These are phyloP conservation scores for Hybognathus amarus DNA, from an alignment of 2,797 vertebrate species.

Conservation along the genomic window DNA sequence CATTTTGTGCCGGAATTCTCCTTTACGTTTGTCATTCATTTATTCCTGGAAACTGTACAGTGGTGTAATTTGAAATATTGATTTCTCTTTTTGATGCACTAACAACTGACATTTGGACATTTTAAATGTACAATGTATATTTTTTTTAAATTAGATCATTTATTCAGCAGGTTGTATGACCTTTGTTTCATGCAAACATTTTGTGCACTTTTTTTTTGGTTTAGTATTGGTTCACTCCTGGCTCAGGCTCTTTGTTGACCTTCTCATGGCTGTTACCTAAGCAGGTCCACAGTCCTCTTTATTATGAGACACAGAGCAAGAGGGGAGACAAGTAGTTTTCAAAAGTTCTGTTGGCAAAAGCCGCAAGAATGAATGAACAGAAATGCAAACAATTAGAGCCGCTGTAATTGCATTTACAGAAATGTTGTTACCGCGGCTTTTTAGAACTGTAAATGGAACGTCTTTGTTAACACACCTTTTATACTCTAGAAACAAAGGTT, in stretches of 20 bases:
- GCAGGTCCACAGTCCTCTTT: neutral
- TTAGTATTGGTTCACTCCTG: conserved; percentile 13
- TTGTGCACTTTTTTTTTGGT: neutral
- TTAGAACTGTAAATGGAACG: neutral
- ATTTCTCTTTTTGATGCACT: neutral
- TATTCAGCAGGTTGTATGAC: neutral
- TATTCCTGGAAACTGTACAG: neutral
- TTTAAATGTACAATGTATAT: neutral
- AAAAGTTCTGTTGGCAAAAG: conserved; percentile 44
- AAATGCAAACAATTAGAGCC: neutral
- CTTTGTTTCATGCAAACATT: conserved; percentile 5
- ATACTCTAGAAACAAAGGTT: neutral
- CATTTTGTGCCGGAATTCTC: too few species aligned
- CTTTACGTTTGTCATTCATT: neutral
- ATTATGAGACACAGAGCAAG: neutral
- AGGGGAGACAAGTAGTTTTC: conserved; percentile 56
- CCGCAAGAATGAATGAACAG: neutral
- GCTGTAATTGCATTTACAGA: neutral
- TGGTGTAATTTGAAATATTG: neutral
- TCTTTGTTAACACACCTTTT: neutral
- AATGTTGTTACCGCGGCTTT: neutral
- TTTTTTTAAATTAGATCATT: neutral
- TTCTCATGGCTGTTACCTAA: conserved; percentile 3
- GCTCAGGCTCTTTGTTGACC: conserved; percentile 38
- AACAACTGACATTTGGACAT: conserved; percentile 15